Conservation (phyloP, 1,140 invertebrate genomes). For the Drosophila fuyamai region DNA sequence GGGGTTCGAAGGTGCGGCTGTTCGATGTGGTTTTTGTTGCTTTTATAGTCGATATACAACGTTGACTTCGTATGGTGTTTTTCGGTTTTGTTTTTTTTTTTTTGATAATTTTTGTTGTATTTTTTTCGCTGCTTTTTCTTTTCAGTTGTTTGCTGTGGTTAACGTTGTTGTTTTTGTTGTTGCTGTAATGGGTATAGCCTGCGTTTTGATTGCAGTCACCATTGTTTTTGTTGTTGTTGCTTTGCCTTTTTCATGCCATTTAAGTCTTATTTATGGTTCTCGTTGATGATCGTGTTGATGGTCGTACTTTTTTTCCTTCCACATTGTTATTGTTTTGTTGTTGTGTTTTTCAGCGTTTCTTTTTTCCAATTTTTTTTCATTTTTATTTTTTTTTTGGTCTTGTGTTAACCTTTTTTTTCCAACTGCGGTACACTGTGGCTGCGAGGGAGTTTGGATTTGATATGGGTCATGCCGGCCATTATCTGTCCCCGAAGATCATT, state of each 20-base stretch:
- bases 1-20: constrained; percentile 67
- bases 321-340: constrained; percentile 53
- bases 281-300: constrained; percentile 81
- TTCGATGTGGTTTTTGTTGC: constrained; percentile 53
- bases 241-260: constrained; percentile 77
- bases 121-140: constrained; percentile 46
- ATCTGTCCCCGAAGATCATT: constrained; percentile 20
- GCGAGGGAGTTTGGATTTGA: constrained; percentile 56
- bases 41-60: constrained; percentile 67
- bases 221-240: constrained; percentile 46
- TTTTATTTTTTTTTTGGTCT: constrained; percentile 28
- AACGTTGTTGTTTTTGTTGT: constrained; percentile 43
- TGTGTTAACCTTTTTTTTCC: constrained; percentile 53
- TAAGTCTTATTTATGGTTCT: constrained; percentile 82
- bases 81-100: constrained; percentile 21
- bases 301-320: constrained; percentile 64
- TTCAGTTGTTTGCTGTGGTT: constrained; percentile 54
- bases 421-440: constrained; percentile 36
- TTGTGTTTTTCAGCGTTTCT: constrained; percentile 50
- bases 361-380: constrained; percentile 19
- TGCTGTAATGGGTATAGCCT: constrained; percentile 68
- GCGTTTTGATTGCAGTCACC: constrained; percentile 71
- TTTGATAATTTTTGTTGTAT: constrained; percentile 37
- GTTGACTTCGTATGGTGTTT: constrained; percentile 61
- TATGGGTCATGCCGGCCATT: constrained; percentile 34